These are phyloP conservation scores for Eucera pruinosa DNA, from an alignment of 2,888 invertebrate genomes.

Conservation along the genomic window DNA sequence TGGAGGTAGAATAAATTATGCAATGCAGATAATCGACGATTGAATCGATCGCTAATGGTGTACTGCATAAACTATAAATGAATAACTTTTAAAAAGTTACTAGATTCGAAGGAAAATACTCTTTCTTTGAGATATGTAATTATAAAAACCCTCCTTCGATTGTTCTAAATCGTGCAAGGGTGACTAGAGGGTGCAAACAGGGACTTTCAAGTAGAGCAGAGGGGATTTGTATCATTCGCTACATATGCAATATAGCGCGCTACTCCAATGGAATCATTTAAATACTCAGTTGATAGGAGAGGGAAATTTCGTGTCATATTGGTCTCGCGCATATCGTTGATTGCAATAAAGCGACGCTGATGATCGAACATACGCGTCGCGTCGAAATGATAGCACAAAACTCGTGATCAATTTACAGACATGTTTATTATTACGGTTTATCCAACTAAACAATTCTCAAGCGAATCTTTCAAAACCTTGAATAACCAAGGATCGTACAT, in stretches of 20 bases:
- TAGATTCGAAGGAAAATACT: constrained; percentile 8
- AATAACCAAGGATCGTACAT: constrained; percentile 2
- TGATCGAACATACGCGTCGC: constrained; percentile 40
- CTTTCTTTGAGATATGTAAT: constrained; percentile 15
- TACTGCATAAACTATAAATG: neutral
- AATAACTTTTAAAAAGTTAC: constrained; percentile 22
- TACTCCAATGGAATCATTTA: constrained; percentile 32
- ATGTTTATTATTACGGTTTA: constrained; percentile 9
- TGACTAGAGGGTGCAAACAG: neutral
- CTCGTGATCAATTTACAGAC: constrained; percentile 45
- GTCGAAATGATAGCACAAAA: constrained; percentile 54
- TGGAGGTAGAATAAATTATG: neutral
- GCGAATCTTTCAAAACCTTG: constrained; percentile 8
- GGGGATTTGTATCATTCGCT: constrained; percentile 48
- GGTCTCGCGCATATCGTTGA: constrained; percentile 47
- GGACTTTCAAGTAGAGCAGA: constrained; percentile 21
- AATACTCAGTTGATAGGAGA: constrained; percentile 53
- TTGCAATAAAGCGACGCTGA: constrained; percentile 54
- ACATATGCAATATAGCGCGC: constrained; percentile 27
- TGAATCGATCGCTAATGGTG: constrained; percentile 18
- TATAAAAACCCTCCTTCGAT: constrained; percentile 4
- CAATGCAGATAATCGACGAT: constrained; percentile 20
- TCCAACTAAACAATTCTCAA: constrained; percentile 1
- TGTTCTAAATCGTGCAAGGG: constrained; percentile 19
- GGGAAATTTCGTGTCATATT: constrained; percentile 16